These are phyloP conservation scores for Ectemnius continuus DNA, from an alignment of 2,888 invertebrate genomes.

Conservation along the genomic window DNA sequence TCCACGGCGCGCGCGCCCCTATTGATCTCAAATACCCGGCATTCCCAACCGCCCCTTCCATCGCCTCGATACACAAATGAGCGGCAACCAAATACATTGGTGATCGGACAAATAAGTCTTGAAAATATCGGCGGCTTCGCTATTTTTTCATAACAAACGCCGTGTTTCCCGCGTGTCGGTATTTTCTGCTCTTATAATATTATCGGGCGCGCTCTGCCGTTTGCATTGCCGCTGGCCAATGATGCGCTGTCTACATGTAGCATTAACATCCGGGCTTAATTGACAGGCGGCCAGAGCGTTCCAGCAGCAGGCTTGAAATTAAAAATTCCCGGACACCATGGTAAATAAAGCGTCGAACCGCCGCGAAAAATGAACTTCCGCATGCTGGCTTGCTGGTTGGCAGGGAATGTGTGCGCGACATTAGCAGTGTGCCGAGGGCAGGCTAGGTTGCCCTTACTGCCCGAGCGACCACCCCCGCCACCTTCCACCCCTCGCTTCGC, in stretches of 20 bases:
- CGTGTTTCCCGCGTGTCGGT: no score
- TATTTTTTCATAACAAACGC: no score
- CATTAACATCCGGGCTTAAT: neutral
- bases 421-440: neutral
- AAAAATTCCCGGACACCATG: neutral
- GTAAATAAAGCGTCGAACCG: conserved; percentile 6
- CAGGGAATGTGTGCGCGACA: neutral
- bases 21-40: no score
- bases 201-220: no score
- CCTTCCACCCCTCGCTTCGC: neutral
- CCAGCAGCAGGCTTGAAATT: neutral
- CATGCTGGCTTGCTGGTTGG: neutral
- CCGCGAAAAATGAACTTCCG: conserved; percentile 11
- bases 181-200: no score
- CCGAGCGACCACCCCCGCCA: no score
- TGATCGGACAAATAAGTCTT: no score
- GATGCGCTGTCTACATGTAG: neutral
- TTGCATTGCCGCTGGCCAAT: neutral
- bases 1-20: no score
- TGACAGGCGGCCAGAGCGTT: neutral
- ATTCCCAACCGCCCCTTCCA: neutral
- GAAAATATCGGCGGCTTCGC: no score
- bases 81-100: no score
- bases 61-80: neutral
- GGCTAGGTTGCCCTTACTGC: neutral